Conservation (phyloP, 2,888 invertebrate genomes). For the Eupithecia tripunctaria region DNA sequence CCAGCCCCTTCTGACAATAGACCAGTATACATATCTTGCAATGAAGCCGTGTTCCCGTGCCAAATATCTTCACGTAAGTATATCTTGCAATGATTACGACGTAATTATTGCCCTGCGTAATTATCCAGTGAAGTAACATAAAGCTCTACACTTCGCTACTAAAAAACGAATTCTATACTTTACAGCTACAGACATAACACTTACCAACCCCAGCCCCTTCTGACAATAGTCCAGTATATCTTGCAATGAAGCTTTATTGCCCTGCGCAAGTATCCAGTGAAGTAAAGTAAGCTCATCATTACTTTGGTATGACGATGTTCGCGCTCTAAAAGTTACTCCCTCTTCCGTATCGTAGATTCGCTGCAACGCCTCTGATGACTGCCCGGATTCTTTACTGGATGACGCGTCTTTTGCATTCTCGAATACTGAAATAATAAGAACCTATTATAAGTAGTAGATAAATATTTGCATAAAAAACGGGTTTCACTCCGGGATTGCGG, state of each 20-base stretch:
- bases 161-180: background rate
- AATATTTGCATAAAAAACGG: too few relatives aligned
- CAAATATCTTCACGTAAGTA: slow-evolving; percentile 94
- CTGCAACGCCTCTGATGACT: slow-evolving; percentile 57
- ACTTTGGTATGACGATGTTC: slow-evolving; percentile 58
- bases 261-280: slow-evolving; percentile 94
- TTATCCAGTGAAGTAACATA: slow-evolving; percentile 93
- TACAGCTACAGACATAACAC: background rate
- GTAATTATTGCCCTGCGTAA: slow-evolving; percentile 91
- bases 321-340: slow-evolving; percentile 67
- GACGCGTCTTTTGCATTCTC: slow-evolving; percentile 64
- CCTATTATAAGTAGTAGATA: background rate
- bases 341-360: slow-evolving; percentile 69
- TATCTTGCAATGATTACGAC: slow-evolving; percentile 90
- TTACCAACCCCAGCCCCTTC: slow-evolving; percentile 83
- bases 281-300: slow-evolving; percentile 86
- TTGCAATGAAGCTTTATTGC: slow-evolving; percentile 90
- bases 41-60: slow-evolving; percentile 90
- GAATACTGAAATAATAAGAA: slow-evolving; percentile 60
- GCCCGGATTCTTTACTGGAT: slow-evolving; percentile 63
- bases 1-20: slow-evolving; percentile 90
- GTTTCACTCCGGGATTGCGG: too few relatives aligned
- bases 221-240: slow-evolving; percentile 91
- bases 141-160: slow-evolving; percentile 73
- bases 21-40: slow-evolving; percentile 92